Conservation (phyloP, 2,113 vertebrate species). For the Hirundichthys speculiger region DNA sequence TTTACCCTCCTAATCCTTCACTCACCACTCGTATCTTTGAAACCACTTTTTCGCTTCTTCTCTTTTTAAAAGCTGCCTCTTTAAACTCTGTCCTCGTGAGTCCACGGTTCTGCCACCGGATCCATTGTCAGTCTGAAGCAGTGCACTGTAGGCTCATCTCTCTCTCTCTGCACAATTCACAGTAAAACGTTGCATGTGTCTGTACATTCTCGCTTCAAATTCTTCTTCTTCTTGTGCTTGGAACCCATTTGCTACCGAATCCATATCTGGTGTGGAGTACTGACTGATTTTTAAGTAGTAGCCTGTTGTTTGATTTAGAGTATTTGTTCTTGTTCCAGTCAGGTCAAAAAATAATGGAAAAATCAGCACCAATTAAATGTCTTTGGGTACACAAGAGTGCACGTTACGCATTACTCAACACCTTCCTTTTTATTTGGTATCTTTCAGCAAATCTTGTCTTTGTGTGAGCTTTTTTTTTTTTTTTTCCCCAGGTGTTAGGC, state of each 20-base stretch:
- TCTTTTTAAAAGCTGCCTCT: slow-evolving; percentile 37
- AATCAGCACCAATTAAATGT: not conserved
- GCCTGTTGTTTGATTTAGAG: no score
- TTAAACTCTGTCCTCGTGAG: slow-evolving; percentile 45
- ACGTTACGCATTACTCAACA: slow-evolving; percentile 4
- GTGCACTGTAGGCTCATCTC: slow-evolving; percentile 15
- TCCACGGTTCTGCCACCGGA: slow-evolving; percentile 50
- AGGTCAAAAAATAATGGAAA: not conserved
- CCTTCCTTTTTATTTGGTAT: slow-evolving; percentile 36
- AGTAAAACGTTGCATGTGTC: not conserved
- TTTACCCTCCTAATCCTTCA: slow-evolving; percentile 68
- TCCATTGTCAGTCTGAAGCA: slow-evolving; percentile 38
- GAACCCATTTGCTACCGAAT: not conserved
- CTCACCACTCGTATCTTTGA: slow-evolving; percentile 44
- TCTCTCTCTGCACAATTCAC: slow-evolving; percentile 1
- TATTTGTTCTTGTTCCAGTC: no score
- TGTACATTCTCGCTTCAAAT: not conserved
- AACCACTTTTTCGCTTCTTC: slow-evolving; percentile 22
- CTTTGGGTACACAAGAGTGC: no score
- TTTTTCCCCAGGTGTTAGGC: slow-evolving; percentile 14
- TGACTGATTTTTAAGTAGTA: not conserved
- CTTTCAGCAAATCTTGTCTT: slow-evolving; percentile 20
- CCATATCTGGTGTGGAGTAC: not conserved
- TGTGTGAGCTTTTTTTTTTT: slow-evolving; percentile 7
- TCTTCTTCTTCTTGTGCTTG: not conserved